A percentile compares a stretch with the other conserved stretches of the same genome.
Conservation (phyloP, 2,888 invertebrate species). For the Eledone cirrhosa region DNA sequence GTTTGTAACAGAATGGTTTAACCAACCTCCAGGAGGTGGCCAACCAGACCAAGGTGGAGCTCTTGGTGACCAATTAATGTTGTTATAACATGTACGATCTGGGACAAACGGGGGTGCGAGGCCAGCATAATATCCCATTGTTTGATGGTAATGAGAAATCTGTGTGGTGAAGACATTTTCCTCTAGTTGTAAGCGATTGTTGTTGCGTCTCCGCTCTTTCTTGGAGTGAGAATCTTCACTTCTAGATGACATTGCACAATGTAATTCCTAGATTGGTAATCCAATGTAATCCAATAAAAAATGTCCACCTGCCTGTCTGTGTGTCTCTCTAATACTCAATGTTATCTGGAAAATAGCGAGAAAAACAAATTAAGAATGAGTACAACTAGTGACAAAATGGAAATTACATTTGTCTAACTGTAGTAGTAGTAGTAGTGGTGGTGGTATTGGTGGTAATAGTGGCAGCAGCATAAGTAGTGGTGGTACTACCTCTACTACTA, state of each 20-base stretch:
- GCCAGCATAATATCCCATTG: conserved; percentile 22
- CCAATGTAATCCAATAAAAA: neutral
- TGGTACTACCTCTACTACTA: too few species aligned
- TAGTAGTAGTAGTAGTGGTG: too few species aligned
- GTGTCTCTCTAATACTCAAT: too few species aligned
- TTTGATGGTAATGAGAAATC: conserved; percentile 18
- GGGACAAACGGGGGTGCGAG: neutral
- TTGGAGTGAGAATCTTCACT: conserved; percentile 5
- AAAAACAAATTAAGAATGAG: too few species aligned
- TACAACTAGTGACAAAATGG: too few species aligned
- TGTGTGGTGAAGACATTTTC: conserved; percentile 21
- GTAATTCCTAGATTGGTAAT: neutral
- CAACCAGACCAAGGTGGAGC: conserved; percentile 18
- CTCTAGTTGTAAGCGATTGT: neutral
- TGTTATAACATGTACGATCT: conserved; percentile 20
- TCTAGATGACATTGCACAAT: conserved; percentile 22
- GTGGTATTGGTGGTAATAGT: too few species aligned
- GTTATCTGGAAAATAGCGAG: too few species aligned
- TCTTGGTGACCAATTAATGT: conserved; percentile 22
- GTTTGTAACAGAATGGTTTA: conserved; percentile 7
- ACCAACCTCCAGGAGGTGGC: conserved; percentile 4
- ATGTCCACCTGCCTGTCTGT: too few species aligned
- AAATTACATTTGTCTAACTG: too few species aligned
- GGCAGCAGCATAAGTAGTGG: too few species aligned
- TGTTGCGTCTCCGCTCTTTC: conserved; percentile 2